A percentile compares a stretch with the other conserved stretches of the same genome.
Conservation (phyloP, 2,113 vertebrate species). For the Carassius gibelio region DNA sequence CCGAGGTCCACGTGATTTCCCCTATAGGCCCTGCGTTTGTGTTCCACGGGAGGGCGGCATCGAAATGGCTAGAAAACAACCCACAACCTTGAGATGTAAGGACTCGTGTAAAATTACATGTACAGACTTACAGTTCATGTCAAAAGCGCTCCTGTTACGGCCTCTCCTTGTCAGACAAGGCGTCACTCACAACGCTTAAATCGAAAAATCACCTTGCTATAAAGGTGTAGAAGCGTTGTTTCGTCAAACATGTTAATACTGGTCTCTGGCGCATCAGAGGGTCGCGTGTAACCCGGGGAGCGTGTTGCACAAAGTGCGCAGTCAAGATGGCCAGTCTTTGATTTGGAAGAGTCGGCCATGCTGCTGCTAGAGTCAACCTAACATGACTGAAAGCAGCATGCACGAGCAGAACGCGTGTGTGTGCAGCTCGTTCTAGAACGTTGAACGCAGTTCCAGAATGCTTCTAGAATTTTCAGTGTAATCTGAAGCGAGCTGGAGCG, state of each 20-base stretch:
- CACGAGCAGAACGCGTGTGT: conserved; percentile 5
- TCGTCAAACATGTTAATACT: neutral
- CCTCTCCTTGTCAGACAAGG: neutral
- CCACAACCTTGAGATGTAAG: neutral
- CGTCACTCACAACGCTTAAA: neutral
- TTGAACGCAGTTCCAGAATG: neutral
- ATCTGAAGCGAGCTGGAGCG: neutral
- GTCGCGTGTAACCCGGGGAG: neutral
- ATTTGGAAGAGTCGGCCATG: conserved; percentile 48
- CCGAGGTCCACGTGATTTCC: conserved; percentile 69
- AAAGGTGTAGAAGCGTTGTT: neutral
- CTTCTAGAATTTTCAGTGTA: neutral
- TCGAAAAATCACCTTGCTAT: neutral
- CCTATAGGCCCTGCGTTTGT: conserved; percentile 63
- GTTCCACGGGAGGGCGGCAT: conserved; percentile 46
- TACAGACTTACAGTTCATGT: neutral
- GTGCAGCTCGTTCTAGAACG: neutral
- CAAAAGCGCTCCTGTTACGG: neutral
- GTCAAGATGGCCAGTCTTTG: conserved; percentile 46
- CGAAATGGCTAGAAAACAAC: conserved; percentile 16
- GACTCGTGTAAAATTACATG: neutral
- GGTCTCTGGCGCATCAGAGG: neutral
- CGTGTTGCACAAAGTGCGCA: conserved; percentile 1
- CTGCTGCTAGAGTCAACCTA: conserved; percentile 39
- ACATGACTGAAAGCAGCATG: conserved; percentile 25